Percentiles rank a stretch among this genome's conserved stretches.
phyloP scores from a whole-genome alignment of 1,140 invertebrate species.

The Apis laboriosa region DNA sequence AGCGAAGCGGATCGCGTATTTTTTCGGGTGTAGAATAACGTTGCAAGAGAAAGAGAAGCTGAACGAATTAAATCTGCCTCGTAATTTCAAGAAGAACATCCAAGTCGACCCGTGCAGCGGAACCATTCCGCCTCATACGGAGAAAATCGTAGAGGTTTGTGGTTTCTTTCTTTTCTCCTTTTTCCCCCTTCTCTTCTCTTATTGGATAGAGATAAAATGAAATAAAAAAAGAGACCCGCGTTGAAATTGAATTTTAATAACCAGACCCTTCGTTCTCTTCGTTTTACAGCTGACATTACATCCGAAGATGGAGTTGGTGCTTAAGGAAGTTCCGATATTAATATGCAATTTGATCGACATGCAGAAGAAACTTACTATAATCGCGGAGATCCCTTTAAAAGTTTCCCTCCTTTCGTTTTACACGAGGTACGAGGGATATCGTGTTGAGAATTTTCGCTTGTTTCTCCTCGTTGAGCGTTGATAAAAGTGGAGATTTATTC shows the following conservation, averaged over 20 bases:
- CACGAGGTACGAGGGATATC: constrained; percentile 52
- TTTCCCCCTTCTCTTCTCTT: too few relatives aligned
- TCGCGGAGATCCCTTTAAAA: constrained; percentile 68
- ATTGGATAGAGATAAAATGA: too few relatives aligned
- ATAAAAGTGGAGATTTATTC: background rate
- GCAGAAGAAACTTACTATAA: constrained; percentile 50
- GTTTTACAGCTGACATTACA: constrained; percentile 61
- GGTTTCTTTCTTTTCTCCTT: too few relatives aligned
- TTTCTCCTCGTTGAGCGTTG: too few relatives aligned
- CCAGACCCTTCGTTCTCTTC: too few relatives aligned
- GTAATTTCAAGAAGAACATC: constrained; percentile 56
- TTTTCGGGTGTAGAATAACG: constrained; percentile 39
- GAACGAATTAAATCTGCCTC: constrained; percentile 29
- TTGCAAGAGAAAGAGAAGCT: constrained; percentile 54
- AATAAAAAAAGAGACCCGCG: background rate
- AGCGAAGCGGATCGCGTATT: background rate
- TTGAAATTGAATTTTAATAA: background rate
- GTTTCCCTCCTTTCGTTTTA: constrained; percentile 69
- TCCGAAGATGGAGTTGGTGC: constrained; percentile 63
- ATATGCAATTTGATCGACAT: constrained; percentile 66
- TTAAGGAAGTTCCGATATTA: constrained; percentile 64
- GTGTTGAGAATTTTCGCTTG: background rate
- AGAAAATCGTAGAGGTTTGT: constrained; percentile 52
- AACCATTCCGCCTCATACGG: constrained; percentile 53
- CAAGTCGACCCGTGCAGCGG: constrained; percentile 59